Conservation (phyloP, 2,888 invertebrate genomes). For the Brenthis ino region DNA sequence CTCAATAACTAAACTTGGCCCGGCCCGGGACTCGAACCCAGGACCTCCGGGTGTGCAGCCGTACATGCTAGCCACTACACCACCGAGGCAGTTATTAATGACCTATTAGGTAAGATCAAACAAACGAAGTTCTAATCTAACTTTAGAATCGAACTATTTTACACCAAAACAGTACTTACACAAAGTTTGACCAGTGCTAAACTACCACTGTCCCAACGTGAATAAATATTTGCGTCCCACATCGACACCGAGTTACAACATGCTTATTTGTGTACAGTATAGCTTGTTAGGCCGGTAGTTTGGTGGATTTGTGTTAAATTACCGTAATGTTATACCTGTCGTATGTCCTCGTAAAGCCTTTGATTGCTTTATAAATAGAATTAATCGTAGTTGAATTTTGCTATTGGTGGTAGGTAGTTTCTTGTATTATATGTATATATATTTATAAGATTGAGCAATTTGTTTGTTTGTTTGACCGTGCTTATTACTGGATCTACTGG, state of each 20-base stretch:
- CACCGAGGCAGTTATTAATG: neutral
- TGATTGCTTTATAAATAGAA: neutral
- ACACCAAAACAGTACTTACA: constrained; percentile 28
- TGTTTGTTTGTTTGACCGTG: no score
- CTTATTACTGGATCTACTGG: no score
- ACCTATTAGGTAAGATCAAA: neutral
- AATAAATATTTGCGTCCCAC: constrained; percentile 45
- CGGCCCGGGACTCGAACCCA: no score
- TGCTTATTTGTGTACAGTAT: constrained; percentile 20
- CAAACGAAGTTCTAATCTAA: constrained; percentile 7
- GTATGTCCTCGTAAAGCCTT: neutral
- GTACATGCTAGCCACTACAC: no score
- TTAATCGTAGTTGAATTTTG: neutral
- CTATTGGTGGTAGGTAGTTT: neutral
- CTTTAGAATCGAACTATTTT: constrained; percentile 30
- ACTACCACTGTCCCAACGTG: constrained; percentile 38
- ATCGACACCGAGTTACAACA: constrained; percentile 26
- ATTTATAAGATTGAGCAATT: no score
- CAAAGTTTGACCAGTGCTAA: constrained; percentile 27
- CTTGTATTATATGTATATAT: neutral
- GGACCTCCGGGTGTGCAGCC: no score
- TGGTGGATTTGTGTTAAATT: constrained; percentile 18
- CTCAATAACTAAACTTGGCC: no score
- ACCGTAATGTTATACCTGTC: neutral
- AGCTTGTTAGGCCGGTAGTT: constrained; percentile 8